Evolutionary conservation across 2,113 vertebrate genomes (phyloP).

Genomic region (Ceuthmochares aereus): DNA sequence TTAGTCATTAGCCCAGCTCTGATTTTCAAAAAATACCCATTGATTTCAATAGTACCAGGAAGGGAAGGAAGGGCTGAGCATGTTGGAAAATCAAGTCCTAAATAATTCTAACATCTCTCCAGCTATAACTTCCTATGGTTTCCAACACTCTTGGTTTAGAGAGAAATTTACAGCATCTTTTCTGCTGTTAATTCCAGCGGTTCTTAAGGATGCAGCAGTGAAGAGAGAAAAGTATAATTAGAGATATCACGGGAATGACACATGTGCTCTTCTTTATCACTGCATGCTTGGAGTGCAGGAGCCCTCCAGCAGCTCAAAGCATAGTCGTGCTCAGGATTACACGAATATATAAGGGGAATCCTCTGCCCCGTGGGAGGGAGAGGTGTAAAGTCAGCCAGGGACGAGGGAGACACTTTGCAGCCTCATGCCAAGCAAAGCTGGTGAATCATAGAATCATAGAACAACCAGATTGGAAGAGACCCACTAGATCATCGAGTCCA

Average conservation of each 20-base stretch:
- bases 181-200: not conserved
- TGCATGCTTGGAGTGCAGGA: not conserved
- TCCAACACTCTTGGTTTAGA: not conserved
- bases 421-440: accelerated
- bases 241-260: not conserved
- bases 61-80: not conserved
- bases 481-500: too few relatives aligned
- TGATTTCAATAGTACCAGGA: not conserved
- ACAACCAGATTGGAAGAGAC: too few relatives aligned
- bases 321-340: not conserved
- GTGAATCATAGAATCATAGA: too few relatives aligned
- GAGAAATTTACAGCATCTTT: not conserved
- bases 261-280: accelerated
- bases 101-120: not conserved
- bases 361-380: not conserved
- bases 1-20: not conserved
- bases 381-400: not conserved
- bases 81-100: not conserved
- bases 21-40: slow-evolving; percentile 1
- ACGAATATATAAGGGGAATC: not conserved
- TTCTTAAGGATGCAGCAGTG: not conserved
- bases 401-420: accelerated
- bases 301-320: not conserved
- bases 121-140: not conserved
- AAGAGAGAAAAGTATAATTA: not conserved